Conservation (phyloP, 2,113 vertebrate species). For the Salvelinus alpinus region DNA sequence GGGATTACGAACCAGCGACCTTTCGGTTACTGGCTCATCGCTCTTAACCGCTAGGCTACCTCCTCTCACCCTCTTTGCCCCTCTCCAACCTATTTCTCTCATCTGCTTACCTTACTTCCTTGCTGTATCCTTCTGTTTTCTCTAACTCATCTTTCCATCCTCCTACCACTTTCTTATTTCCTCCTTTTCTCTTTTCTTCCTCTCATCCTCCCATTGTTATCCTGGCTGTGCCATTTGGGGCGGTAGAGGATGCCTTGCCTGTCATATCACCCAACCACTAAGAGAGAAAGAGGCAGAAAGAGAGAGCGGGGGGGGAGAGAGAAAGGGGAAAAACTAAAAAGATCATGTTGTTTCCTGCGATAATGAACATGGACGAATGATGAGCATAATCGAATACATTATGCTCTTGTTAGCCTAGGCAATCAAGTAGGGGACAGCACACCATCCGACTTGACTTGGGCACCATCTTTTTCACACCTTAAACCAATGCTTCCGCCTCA, state of each 20-base stretch:
- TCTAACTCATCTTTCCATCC: slow-evolving; percentile 25
- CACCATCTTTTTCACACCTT: slow-evolving; percentile 45
- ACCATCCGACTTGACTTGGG: slow-evolving; percentile 40
- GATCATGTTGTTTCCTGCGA: slow-evolving; percentile 61
- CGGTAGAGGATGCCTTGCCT: slow-evolving; percentile 80
- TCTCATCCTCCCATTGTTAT: background rate
- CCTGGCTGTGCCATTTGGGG: slow-evolving; percentile 30
- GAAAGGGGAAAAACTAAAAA: slow-evolving; percentile 35
- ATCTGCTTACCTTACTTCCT: slow-evolving; percentile 29
- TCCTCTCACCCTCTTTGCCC: slow-evolving; percentile 25
- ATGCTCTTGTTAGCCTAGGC: slow-evolving; percentile 77
- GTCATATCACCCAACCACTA: slow-evolving; percentile 75
- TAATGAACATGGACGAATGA: slow-evolving; percentile 81
- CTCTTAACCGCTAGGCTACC: background rate
- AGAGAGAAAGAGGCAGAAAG: slow-evolving; percentile 19
- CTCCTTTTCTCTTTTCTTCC: slow-evolving; percentile 41
- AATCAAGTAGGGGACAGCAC: slow-evolving; percentile 71
- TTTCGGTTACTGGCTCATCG: too few relatives aligned
- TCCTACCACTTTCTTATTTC: too few relatives aligned
- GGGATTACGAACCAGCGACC: too few relatives aligned
- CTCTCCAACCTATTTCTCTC: slow-evolving; percentile 6
- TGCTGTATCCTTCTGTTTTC: background rate
- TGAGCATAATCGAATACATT: slow-evolving; percentile 83
- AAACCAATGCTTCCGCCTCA: slow-evolving; percentile 33
- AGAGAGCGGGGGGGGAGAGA: slow-evolving; percentile 26